These are phyloP conservation scores for Drosophila kikkawai DNA, from an alignment of 1,140 invertebrate species.

Conservation along the genomic window DNA sequence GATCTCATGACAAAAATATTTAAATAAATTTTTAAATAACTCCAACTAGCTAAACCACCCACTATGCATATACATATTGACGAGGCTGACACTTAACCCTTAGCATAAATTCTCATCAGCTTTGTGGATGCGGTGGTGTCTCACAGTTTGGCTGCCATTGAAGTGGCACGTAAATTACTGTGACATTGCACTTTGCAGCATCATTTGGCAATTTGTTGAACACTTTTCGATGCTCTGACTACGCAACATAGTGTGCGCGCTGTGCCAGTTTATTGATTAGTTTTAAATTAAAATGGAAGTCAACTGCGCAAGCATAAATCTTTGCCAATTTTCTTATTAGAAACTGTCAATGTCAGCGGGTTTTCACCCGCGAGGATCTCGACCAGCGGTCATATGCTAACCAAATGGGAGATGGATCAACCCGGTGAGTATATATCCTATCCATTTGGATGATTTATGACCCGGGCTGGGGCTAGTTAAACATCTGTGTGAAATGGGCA, in stretches of 20 bases:
- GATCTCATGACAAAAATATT: constrained; percentile 10
- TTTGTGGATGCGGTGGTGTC: constrained; percentile 21
- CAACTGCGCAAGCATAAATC: constrained; percentile 62
- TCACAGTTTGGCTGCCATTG: constrained; percentile 28
- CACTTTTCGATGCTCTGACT: constrained; percentile 24
- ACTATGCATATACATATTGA: constrained; percentile 47
- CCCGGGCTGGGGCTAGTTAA: constrained; percentile 69
- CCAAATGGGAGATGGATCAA: constrained; percentile 52
- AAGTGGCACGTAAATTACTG: constrained; percentile 77
- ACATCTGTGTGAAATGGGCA: constrained; percentile 79
- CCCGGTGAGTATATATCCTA: constrained; percentile 49
- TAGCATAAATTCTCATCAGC: constrained; percentile 81
- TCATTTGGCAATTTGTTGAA: constrained; percentile 71
- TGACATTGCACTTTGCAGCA: constrained; percentile 79
- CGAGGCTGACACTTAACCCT: constrained; percentile 71
- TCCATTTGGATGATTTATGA: constrained; percentile 75
- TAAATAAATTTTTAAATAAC: constrained; percentile 13
- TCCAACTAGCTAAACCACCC: constrained; percentile 3
- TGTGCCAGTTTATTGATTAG: constrained; percentile 73
- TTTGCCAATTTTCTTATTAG: constrained; percentile 73
- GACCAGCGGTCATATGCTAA: constrained; percentile 40
- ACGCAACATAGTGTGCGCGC: not conserved
- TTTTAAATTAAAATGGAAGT: constrained; percentile 76
- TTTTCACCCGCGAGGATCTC: constrained; percentile 62
- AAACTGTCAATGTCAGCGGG: constrained; percentile 74